Evolutionary conservation across 2,113 vertebrate genomes (phyloP).

Genomic region (Proterorhinus semilunaris): DNA sequence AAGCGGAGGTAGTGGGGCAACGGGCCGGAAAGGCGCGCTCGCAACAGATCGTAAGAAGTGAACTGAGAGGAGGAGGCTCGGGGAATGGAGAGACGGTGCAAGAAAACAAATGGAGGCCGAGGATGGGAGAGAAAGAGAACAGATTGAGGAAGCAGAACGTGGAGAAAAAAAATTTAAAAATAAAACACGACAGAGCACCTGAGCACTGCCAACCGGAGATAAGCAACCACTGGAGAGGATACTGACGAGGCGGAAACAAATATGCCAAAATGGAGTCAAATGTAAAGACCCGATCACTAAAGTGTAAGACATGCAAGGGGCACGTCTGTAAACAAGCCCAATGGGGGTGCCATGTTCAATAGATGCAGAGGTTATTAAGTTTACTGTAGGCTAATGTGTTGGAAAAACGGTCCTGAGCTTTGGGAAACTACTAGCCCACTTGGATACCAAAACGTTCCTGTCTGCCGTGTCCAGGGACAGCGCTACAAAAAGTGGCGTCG

Average conservation of each 20-base stretch:
- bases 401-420: no score
- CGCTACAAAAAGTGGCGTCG: no score
- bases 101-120: constrained; percentile 10
- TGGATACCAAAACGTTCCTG: no score
- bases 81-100: not conserved
- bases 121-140: constrained; percentile 29
- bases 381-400: no score
- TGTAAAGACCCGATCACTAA: not conserved
- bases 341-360: no score
- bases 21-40: constrained; percentile 45
- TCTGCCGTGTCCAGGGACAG: no score
- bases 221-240: constrained; percentile 36
- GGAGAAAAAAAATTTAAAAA: constrained; percentile 5
- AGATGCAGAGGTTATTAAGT: no score
- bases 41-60: constrained; percentile 48
- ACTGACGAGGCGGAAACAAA: not conserved
- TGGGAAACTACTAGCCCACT: no score
- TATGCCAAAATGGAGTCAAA: not conserved
- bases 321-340: no score
- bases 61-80: constrained; percentile 12
- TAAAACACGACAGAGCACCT: constrained; percentile 28
- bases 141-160: constrained; percentile 36
- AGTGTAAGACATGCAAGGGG: no score
- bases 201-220: constrained; percentile 58
- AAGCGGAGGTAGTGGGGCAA: constrained; percentile 26